Evolutionary conservation across 2,113 vertebrate species (phyloP), one percentile per base, ranked within the genome.

Genomic region (Cyphomyrus plagiostoma): DNA sequence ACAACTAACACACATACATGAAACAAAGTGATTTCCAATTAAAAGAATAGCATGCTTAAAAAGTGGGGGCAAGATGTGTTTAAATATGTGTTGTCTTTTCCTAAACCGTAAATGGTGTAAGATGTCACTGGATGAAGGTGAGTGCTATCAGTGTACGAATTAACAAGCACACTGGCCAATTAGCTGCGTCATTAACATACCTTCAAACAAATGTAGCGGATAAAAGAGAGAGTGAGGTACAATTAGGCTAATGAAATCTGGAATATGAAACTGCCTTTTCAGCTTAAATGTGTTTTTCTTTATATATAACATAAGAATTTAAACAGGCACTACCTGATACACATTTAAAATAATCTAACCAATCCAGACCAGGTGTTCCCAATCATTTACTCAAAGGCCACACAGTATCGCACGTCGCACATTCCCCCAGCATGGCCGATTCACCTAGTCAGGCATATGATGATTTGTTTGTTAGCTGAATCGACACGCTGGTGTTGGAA

Each of bases 41-140:
- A 92, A 94, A 95, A 90, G 90, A 95, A 95, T 88, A 93, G 91
- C 95, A 96, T 96, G 95, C 95, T 96, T 95, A 88, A 92, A 94
- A 94, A 52, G 70, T 90, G 88, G 92, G 91, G 91, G 91, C 91
- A 93, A 92, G 83, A 84, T 90, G 88, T 89, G 89, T 89, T 90
- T 80, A 89, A 89, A 84, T 56, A 62, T 1, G 45, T 88, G 74
- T 90, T 45, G 89, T 74, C 87, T 91, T 82, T 89, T 46, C 23
- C 82, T 89, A 30, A 53, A 88, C 49, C 89, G 30, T 86, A 89
- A 90, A 88, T 80, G 9, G 23, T 83, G 49, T 91, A 46, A 53
- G 87, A 56, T 52, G 62, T 89, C 88, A 82, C 89, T 86, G 42
- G 56, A 46, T 39, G 74, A 62, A 11, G 9, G 56, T 19, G 42